Conservation (phyloP, 2,113 vertebrate species). For the Copsychus sechellarum region DNA sequence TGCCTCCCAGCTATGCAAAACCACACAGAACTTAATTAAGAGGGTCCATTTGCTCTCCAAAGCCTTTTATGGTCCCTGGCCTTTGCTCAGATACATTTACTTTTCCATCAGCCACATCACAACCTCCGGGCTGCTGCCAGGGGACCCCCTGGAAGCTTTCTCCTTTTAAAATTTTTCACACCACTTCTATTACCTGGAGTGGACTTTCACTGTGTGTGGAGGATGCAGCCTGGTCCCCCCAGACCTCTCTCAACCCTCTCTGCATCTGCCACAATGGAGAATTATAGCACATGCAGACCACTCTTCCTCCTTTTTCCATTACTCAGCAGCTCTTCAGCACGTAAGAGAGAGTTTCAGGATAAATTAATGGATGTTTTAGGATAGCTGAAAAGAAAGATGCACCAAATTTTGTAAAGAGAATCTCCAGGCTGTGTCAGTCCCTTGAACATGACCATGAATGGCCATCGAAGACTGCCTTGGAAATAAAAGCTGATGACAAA, state of each 20-base stretch:
- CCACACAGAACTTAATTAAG: conserved; percentile 30
- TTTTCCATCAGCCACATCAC: conserved; percentile 51
- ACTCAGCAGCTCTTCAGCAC: not conserved
- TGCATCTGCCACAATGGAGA: not conserved
- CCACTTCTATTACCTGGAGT: conserved; percentile 21
- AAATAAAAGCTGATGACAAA: not conserved
- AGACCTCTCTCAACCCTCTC: not conserved
- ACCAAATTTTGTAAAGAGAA: not conserved
- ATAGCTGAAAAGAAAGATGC: not conserved
- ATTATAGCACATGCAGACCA: not conserved
- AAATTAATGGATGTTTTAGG: not conserved
- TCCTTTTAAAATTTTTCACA: conserved; percentile 55
- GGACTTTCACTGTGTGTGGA: not conserved
- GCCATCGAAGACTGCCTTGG: not conserved
- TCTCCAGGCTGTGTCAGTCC: not conserved
- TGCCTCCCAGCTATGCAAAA: not conserved
- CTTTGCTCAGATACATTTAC: conserved; percentile 45
- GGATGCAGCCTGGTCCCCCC: conserved; percentile 49
- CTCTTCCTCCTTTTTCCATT: not conserved
- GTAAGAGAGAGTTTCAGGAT: not conserved
- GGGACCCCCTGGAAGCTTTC: conserved; percentile 39
- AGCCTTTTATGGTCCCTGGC: not conserved
- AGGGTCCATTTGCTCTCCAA: conserved; percentile 17
- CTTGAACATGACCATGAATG: not conserved
- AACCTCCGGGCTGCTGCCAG: not conserved